Evolutionary conservation across 2,888 invertebrate genomes (phyloP), one percentile per base, ranked within the genome.

Genomic region (Chloroclysta siterata): DNA sequence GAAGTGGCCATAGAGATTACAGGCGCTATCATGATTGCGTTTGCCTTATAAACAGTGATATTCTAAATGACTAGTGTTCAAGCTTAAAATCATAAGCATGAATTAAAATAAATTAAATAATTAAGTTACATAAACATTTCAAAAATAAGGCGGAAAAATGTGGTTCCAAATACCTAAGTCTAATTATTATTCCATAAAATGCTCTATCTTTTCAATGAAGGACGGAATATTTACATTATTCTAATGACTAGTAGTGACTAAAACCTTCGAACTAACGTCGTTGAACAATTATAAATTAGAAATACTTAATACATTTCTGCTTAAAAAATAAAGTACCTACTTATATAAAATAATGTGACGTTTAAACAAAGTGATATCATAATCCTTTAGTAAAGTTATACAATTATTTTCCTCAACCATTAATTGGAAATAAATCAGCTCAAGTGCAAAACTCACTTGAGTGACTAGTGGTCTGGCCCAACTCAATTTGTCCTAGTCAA

Each of bases 1-100:
- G 76, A 79, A 77, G 72, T 73, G 62, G 28, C 67, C 69, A 70
- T 68, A 69, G 72, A 72, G 69, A 72, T 65, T 79, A 81, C 81
- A 82, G 78, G 67, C 64, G 63, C 62, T 76, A 74, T 76, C 73
- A 33, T 55, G 48, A 62, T 63, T 55, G 54, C 41, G 0, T 53
- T 65, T 60, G 36, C 17, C 41, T 55, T 60, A 53, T 63, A 63
- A 60, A 63, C 42, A 53, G 53, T 54, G 62, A 60, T 51, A 60
- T n/a, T 68, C 44, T n/a, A 42, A 29, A 56, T 59, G 36, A 53
- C 59, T 59, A 56, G 51, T 44, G 41, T 54, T 53, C 28, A 28
- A 44, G 56, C 36, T 29, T 51, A 47, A 46, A 53, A 47, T 29
- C 46, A 33, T 60, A 15, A 14, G 41, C 33, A 36, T 46, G 33